Conservation (phyloP, 1,140 invertebrate species). For the Vollenhovia emeryi region DNA sequence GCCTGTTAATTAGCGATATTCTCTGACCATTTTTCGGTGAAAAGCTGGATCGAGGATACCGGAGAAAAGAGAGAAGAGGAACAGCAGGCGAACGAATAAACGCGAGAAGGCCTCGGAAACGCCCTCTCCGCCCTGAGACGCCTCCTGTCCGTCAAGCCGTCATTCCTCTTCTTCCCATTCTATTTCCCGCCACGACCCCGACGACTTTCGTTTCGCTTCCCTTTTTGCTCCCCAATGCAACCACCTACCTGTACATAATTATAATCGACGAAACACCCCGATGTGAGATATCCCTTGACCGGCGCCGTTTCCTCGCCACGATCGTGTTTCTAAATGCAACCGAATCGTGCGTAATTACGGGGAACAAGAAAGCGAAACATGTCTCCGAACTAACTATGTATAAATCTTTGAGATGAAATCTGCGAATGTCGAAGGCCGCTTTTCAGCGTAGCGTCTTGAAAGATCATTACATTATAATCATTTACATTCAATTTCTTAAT, state of each 20-base stretch:
- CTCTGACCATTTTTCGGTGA: slow-evolving; percentile 15
- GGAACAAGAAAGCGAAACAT: not conserved
- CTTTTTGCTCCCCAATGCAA: slow-evolving; percentile 47
- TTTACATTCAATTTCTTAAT: slow-evolving; percentile 19
- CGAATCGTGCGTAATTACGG: not conserved
- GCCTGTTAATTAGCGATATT: slow-evolving; percentile 39
- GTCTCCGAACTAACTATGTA: not conserved
- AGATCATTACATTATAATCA: not conserved
- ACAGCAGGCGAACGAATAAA: slow-evolving; percentile 79
- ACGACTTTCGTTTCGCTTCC: slow-evolving; percentile 80
- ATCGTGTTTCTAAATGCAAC: slow-evolving; percentile 3
- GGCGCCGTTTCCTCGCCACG: not conserved
- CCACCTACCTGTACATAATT: slow-evolving; percentile 77
- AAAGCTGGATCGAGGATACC: slow-evolving; percentile 30
- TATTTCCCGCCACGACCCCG: slow-evolving; percentile 86
- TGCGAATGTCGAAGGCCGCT: not conserved
- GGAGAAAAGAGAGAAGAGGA: slow-evolving; percentile 52
- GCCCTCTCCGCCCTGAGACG: slow-evolving; percentile 78
- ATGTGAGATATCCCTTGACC: slow-evolving; percentile 59
- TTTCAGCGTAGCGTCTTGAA: not conserved
- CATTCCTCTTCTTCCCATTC: slow-evolving; percentile 80
- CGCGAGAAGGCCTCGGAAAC: slow-evolving; percentile 77
- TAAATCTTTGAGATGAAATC: not conserved
- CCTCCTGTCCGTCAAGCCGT: slow-evolving; percentile 82
- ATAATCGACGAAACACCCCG: slow-evolving; percentile 79